These are phyloP conservation scores for Zele albiditarsus DNA, from an alignment of 2,888 invertebrate genomes.

Conservation along the genomic window DNA sequence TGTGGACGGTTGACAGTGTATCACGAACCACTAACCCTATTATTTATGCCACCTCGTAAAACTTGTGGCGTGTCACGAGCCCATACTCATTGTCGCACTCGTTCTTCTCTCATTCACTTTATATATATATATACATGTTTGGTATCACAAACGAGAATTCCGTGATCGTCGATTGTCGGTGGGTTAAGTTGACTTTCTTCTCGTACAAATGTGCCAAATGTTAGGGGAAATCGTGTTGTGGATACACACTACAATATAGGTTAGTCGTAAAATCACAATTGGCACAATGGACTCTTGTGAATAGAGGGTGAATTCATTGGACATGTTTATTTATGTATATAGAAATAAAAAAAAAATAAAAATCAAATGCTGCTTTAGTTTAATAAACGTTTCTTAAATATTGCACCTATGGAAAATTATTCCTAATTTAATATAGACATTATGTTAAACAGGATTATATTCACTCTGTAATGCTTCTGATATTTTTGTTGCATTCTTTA, in stretches of 20 bases:
- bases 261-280: slow-evolving; percentile 44
- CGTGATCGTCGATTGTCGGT: slow-evolving; percentile 50
- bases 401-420: too few species aligned
- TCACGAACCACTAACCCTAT: slow-evolving; percentile 69
- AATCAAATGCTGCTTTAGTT: too few species aligned
- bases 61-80: slow-evolving; percentile 69
- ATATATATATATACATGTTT: slow-evolving; percentile 6
- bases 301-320: neutral
- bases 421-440: too few species aligned
- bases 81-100: slow-evolving; percentile 56
- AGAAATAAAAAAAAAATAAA: too few species aligned
- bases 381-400: too few species aligned
- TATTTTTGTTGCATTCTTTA: too few species aligned
- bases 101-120: slow-evolving; percentile 19
- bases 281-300: slow-evolving; percentile 34
- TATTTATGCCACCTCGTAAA: slow-evolving; percentile 70
- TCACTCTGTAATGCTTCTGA: too few species aligned
- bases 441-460: too few species aligned
- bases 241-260: slow-evolving; percentile 32
- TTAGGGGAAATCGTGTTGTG: slow-evolving; percentile 4
- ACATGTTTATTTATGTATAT: neutral
- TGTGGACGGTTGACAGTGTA: slow-evolving; percentile 63
- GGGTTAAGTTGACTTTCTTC: slow-evolving; percentile 34
- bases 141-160: slow-evolving; percentile 38
- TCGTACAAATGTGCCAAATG: neutral